phyloP scores from a whole-genome alignment of 1,140 invertebrate genomes.

The Trachelipus rathkii region DNA sequence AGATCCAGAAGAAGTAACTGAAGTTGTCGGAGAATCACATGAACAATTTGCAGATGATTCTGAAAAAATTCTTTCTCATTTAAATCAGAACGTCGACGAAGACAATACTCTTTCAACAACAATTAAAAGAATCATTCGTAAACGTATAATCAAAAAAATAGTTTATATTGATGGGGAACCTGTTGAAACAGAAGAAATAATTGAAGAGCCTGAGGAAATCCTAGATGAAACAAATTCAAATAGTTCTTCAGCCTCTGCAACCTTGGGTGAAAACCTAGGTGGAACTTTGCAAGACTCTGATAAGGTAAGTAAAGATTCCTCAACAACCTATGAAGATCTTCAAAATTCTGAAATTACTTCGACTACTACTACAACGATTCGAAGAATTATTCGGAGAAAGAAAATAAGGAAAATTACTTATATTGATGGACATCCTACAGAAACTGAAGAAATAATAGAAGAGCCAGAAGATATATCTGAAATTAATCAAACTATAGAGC shows the following conservation, averaged over 20 bases:
- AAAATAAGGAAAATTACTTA: conserved; percentile 22
- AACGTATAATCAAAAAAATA: conserved; percentile 28
- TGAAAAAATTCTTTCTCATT: too few relatives aligned
- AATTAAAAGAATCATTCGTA: conserved; percentile 21
- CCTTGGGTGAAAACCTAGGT: too few relatives aligned
- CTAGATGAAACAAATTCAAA: too few relatives aligned
- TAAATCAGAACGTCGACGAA: too few relatives aligned
- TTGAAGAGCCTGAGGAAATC: conserved; percentile 27
- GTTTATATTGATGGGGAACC: conserved; percentile 33
- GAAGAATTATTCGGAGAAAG: conserved; percentile 54
- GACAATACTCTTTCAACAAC: too few relatives aligned
- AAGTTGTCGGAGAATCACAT: too few relatives aligned
- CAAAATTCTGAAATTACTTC: too few relatives aligned
- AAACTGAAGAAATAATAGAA: conserved; percentile 52
- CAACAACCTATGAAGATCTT: too few relatives aligned
- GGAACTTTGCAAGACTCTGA: too few relatives aligned
- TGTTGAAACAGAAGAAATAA: conserved; percentile 33
- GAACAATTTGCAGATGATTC: too few relatives aligned
- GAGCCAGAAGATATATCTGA: conserved; percentile 30
- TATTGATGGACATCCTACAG: conserved; percentile 24
- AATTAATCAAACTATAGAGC: neutral
- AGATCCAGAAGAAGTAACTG: conserved; percentile 30
- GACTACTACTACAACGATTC: conserved; percentile 53
- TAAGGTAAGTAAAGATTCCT: too few relatives aligned
- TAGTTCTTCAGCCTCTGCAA: too few relatives aligned